Conservation (phyloP, 2,113 vertebrate species). For the Vombatus ursinus region DNA sequence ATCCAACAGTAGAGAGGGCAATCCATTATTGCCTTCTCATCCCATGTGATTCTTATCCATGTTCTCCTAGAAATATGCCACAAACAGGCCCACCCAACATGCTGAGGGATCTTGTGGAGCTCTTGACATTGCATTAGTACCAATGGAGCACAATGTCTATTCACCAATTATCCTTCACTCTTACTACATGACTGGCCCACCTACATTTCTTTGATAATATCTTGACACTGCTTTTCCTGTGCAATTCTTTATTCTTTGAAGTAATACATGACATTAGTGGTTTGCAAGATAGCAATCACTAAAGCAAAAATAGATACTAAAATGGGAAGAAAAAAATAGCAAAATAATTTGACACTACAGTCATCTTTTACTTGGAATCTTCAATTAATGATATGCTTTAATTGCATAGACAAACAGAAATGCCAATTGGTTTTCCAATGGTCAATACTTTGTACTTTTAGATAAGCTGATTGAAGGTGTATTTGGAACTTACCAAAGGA, state of each 20-base stretch:
- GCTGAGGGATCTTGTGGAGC: background rate
- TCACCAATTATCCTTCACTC: background rate
- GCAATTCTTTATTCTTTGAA: background rate
- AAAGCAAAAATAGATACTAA: constrained; percentile 32
- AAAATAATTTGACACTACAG: constrained; percentile 35
- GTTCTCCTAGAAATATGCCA: background rate
- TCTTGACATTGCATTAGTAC: background rate
- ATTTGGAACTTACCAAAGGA: constrained; percentile 15
- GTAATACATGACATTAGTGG: background rate
- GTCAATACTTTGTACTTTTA: background rate
- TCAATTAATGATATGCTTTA: background rate
- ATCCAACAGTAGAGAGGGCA: background rate
- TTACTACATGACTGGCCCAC: background rate
- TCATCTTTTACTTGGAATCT: background rate
- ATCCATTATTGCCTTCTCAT: background rate
- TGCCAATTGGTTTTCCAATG: background rate
- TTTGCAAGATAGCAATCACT: constrained; percentile 42
- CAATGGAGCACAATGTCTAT: background rate
- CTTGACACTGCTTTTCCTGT: background rate
- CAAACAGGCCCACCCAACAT: background rate
- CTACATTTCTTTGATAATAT: background rate
- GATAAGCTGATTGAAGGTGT: background rate
- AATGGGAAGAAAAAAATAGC: constrained; percentile 2
- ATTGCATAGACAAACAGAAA: background rate
- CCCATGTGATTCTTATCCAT: background rate